A percentile compares a stretch with the other conserved stretches of the same genome.
These are phyloP conservation scores for Nesoenas mayeri DNA, from an alignment of 2,113 vertebrate genomes.

Conservation along the genomic window DNA sequence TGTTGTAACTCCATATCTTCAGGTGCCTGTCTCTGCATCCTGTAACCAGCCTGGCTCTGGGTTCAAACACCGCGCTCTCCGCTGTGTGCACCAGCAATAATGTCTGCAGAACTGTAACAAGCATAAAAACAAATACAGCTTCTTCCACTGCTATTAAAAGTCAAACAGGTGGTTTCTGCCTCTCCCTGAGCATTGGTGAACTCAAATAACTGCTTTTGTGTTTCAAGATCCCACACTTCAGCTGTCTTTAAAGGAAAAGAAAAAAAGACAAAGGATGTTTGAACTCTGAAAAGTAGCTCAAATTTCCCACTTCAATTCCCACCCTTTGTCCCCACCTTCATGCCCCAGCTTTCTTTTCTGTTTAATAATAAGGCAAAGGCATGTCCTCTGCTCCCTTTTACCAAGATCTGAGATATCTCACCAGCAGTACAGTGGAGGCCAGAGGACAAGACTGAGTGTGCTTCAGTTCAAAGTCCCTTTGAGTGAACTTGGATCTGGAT, in stretches of 20 bases:
- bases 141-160: conserved; percentile 76
- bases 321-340: neutral
- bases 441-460: neutral
- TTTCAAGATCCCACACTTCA: conserved; percentile 82
- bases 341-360: neutral
- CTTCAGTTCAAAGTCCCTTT: neutral
- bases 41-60: conserved; percentile 70
- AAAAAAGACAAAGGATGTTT: neutral
- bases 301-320: neutral
- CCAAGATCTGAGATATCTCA: neutral
- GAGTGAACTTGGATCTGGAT: neutral
- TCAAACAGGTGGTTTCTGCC: conserved; percentile 76
- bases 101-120: neutral
- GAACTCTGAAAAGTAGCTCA: neutral
- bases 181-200: conserved; percentile 65
- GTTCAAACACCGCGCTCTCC: neutral
- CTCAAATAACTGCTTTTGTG: conserved; percentile 74
- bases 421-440: neutral
- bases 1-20: conserved; percentile 78
- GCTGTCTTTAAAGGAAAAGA: conserved; percentile 58
- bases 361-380: neutral
- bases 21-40: conserved; percentile 77
- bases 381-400: neutral
- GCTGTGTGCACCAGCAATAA: neutral
- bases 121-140: conserved; percentile 41